Percentiles rank a stretch among this genome's conserved stretches.
Conservation (phyloP, 2,888 invertebrate species). For the Agrochola litura region DNA sequence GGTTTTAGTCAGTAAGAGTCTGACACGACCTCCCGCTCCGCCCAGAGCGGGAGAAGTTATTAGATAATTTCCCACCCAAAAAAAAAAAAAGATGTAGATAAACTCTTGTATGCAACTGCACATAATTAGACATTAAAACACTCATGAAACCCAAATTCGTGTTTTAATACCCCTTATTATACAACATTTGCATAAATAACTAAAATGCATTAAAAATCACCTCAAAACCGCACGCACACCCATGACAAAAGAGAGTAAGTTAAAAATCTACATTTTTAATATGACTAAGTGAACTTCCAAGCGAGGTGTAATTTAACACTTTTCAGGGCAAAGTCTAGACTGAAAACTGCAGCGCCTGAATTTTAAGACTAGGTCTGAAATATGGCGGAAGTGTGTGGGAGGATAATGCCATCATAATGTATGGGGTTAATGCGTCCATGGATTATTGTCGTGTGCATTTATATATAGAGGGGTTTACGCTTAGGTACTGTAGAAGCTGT, state of each 20-base stretch:
- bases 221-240: not conserved
- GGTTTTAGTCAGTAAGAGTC: too few species aligned
- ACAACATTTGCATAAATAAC: too few species aligned
- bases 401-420: constrained; percentile 66
- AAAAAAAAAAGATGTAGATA: too few species aligned
- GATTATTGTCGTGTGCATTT: constrained; percentile 55
- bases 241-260: constrained; percentile 48
- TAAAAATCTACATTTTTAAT: constrained; percentile 72
- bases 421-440: constrained; percentile 55
- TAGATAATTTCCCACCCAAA: too few species aligned
- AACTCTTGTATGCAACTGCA: too few species aligned
- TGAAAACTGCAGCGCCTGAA: constrained; percentile 73
- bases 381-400: constrained; percentile 64
- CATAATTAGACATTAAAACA: too few species aligned
- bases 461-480: constrained; percentile 1
- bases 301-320: constrained; percentile 68
- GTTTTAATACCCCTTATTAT: too few species aligned
- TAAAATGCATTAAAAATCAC: not conserved
- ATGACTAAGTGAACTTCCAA: constrained; percentile 67
- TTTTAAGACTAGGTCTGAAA: constrained; percentile 71
- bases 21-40: too few species aligned
- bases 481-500: not conserved
- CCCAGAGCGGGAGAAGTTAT: too few species aligned
- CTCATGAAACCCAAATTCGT: too few species aligned
- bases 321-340: constrained; percentile 69